Conservation (phyloP, 1,140 invertebrate genomes). For the Lucilia sericata region DNA sequence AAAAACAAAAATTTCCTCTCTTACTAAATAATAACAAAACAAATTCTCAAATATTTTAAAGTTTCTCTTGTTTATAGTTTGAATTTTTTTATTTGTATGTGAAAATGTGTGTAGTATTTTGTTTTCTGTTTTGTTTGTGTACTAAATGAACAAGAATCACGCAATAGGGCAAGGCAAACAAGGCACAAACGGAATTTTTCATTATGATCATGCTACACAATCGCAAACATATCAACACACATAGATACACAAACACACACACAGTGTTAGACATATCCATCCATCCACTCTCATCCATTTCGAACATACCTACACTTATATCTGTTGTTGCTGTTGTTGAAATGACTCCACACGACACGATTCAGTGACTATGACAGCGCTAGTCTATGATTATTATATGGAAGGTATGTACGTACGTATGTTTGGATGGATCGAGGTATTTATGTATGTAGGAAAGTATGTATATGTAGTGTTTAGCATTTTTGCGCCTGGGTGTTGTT, state of each 20-base stretch:
- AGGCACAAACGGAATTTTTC: constrained; percentile 44
- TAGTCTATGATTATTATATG: constrained; percentile 7
- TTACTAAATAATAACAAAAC: too few relatives aligned
- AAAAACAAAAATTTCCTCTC: too few relatives aligned
- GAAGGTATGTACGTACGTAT: not conserved
- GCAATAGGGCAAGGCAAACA: constrained; percentile 61
- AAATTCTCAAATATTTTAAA: not conserved
- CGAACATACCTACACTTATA: not conserved
- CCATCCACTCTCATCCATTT: constrained; percentile 11
- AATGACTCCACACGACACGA: constrained; percentile 39
- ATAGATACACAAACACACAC: not conserved
- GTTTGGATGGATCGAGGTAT: not conserved
- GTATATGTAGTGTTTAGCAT: not conserved
- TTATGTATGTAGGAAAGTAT: too few relatives aligned
- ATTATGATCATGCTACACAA: constrained; percentile 27
- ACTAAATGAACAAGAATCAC: constrained; percentile 56
- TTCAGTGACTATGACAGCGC: constrained; percentile 39
- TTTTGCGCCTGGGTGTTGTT: constrained; percentile 28
- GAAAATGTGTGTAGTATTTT: not conserved
- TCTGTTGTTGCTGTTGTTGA: not conserved
- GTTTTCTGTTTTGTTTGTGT: not conserved
- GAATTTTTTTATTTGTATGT: not conserved
- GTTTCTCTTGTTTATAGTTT: not conserved
- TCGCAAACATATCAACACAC: not conserved
- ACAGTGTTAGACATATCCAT: not conserved